These are phyloP conservation scores for Zonotrichia albicollis DNA, from an alignment of 2,797 vertebrate species.

Conservation along the genomic window DNA sequence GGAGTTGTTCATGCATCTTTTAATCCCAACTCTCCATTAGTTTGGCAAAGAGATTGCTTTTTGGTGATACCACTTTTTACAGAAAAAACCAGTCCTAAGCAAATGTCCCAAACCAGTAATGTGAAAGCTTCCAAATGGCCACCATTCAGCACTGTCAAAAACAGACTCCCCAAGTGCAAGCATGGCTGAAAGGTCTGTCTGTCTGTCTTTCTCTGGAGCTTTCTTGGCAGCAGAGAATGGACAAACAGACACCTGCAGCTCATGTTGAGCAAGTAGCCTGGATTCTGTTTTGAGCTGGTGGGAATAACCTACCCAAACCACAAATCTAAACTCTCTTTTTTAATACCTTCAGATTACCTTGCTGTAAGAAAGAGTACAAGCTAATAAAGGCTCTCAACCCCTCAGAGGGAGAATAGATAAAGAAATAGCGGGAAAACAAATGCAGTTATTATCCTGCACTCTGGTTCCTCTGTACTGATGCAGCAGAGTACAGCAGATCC, in stretches of 20 bases:
- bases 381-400: not conserved
- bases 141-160: not conserved
- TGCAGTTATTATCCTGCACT: not conserved
- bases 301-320: not conserved
- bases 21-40: not conserved
- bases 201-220: not conserved
- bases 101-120: not conserved
- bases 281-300: not conserved
- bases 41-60: not conserved
- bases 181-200: not conserved
- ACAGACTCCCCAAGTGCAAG: not conserved
- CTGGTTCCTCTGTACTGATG: not conserved
- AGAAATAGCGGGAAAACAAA: not conserved
- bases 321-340: not conserved
- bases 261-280: not conserved
- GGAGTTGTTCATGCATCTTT: not conserved
- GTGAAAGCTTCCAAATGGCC: not conserved
- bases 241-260: not conserved
- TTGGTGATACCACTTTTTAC: not conserved
- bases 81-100: not conserved
- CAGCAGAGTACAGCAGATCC: not conserved
- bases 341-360: not conserved
- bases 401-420: not conserved
- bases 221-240: accelerated
- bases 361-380: not conserved